These are phyloP conservation scores for Panagrolaimus sp. DNA, from an alignment of 1,140 invertebrate species.

Conservation along the genomic window DNA sequence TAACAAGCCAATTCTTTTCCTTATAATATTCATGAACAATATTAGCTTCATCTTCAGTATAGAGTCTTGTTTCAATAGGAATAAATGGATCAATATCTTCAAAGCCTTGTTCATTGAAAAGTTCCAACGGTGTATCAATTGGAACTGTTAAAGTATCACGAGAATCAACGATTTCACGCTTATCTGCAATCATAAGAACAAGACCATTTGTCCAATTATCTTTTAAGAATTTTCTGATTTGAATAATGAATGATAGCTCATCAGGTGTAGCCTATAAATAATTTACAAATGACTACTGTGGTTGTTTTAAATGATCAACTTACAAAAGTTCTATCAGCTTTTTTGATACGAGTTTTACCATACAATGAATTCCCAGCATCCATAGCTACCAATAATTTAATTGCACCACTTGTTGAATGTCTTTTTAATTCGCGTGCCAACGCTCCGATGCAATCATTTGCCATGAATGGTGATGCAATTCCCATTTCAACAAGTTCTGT, in stretches of 20 bases:
- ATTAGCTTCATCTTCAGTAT: constrained; percentile 40
- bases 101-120: constrained; percentile 52
- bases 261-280: constrained; percentile 38
- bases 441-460: constrained; percentile 53
- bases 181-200: constrained; percentile 50
- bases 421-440: constrained; percentile 44
- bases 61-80: constrained; percentile 51
- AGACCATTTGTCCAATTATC: constrained; percentile 52
- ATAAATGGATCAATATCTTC: constrained; percentile 53
- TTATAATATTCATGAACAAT: constrained; percentile 50
- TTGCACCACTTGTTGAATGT: constrained; percentile 38
- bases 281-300: neutral
- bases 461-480: constrained; percentile 47
- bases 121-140: constrained; percentile 42
- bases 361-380: constrained; percentile 56
- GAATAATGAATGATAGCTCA: constrained; percentile 44
- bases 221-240: constrained; percentile 38
- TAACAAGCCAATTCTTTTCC: constrained; percentile 49
- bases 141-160: constrained; percentile 39
- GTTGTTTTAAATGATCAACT: no score
- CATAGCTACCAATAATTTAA: constrained; percentile 51
- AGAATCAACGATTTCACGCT: constrained; percentile 44
- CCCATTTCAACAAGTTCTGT: constrained; percentile 58
- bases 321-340: constrained; percentile 46
- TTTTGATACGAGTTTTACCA: constrained; percentile 44